phyloP scores from a whole-genome alignment of 1,140 invertebrate species.

The Drosophila santomea region DNA sequence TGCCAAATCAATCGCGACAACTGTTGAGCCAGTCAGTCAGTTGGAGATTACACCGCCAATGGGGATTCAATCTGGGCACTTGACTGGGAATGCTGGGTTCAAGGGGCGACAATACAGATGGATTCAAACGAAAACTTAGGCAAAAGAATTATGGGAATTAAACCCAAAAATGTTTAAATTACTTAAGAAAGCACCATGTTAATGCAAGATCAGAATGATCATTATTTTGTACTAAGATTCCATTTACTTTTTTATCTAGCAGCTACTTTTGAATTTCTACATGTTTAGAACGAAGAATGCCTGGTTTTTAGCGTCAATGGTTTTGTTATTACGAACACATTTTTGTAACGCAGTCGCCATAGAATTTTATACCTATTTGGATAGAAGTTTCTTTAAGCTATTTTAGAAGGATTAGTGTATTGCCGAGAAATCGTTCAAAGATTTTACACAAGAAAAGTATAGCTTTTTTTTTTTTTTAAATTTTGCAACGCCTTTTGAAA shows the following conservation, averaged over 20 bases:
- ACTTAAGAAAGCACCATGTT: too few species aligned
- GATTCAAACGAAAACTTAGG: not conserved
- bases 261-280: too few species aligned
- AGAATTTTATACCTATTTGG: not conserved
- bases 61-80: not conserved
- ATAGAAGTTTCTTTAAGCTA: not conserved
- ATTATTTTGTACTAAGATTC: too few species aligned
- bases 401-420: not conserved
- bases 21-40: constrained; percentile 11
- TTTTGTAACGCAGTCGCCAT: not conserved
- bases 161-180: too few species aligned
- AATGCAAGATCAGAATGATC: too few species aligned
- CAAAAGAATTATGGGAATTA: not conserved
- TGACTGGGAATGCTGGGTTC: not conserved
- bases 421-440: not conserved
- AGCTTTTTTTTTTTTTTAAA: constrained; percentile 1
- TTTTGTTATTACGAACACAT: too few species aligned
- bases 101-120: not conserved
- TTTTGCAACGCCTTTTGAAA: constrained; percentile 1
- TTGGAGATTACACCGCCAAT: constrained; percentile 5
- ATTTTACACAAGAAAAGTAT: not conserved
- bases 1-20: constrained; percentile 44
- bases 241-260: too few species aligned
- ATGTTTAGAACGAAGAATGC: too few species aligned
- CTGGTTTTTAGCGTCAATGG: too few species aligned